Base-by-base conservation (phyloP, 1,140 invertebrate species). In the Lepidurus packardi region DNA sequence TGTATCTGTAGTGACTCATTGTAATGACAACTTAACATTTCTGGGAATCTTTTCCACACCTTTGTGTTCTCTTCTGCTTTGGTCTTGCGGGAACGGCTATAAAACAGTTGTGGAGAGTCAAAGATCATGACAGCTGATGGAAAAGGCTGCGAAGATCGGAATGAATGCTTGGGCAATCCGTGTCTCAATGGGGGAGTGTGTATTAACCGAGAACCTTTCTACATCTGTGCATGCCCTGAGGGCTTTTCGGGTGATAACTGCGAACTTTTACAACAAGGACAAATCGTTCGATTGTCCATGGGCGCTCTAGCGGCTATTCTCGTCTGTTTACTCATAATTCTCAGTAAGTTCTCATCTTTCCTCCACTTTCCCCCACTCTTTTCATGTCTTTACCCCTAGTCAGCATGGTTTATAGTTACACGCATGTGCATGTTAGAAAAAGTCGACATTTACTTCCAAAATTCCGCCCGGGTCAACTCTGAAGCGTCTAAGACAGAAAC, bases 231-330 rank as follows among this genome's bases (percentile, higher is more conserved):
- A 79, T 97, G 97, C 84, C 92, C 92, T 6, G 91, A 93, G 79
- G 94, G 95, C 65, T 99, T 94, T 87, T 95, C 91, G 89, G 96
- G 96, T 77, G 92, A 93, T 82, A 93, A 96, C 85, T 98, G 97
- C 86, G 94, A 97, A 84, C 88, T 95, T 76, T 91, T 95, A 53
- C 93, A 96, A 84, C 93, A 97, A 85, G 94, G 94, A 80, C 94
- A 94, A 86, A 95, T 94, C 74, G 88, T 97, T 79, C 94, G 95
- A 84, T 89, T 97, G 77, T 94, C 94, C 86, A 95, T 96, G 93
- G 94, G 94, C 78, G 95, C 95, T 74, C 86, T 97, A 80, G 94
- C 94, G 73, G 94, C 94, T 80, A 97, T 97, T 84, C 88, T 97
- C 84, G 93, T 97, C 85, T 97, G 94, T 87, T 91, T 97, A 80